Evolutionary conservation across 1,140 invertebrate genomes (phyloP), one percentile per base, ranked within the genome.

Genomic region (Centruroides sculpturatus): DNA sequence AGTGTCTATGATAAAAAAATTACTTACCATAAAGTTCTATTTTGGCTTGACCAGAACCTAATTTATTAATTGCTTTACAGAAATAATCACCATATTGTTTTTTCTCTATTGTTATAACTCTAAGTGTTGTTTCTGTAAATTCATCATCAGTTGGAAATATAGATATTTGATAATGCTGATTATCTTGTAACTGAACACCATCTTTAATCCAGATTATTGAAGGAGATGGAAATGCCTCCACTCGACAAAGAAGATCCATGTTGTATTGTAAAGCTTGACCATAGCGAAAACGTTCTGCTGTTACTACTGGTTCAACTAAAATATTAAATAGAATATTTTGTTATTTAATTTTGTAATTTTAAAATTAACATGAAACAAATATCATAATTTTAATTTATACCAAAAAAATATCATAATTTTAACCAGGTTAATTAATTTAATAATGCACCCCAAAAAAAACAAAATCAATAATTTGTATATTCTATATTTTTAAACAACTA

Each of bases 171-270:
- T 89, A 89, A 77, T 93, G 88, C 68, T 92, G 89, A 75, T 92
- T 92, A 66, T 92, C 92, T 41, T 60, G 83, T 7, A 94, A 69
- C 59, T 84, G 79, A 34, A 84, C 75, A 55, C 85, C 85, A 64
- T 91, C 86, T 72, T 92, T 92, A 6, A 87, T 71, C 91, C 91
- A 95, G 3, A 81, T 78, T 60, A 95, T 89, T 1, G 86, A 86
- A 3, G 91, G 89, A n/a, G 87, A 86, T 12, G 90, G 91, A 74
- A 92, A 95, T 0, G 90, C 89, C 73, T 92, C 88, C 5, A 95
- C 84, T 69, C 90, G 87, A 69, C 91, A 95, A 68, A 91, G 88
- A 59, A 95, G 71, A 71, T 93, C 89, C 85, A 91, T 91, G 66
- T 94, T 89, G 68, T 90, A 93, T 70, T 91, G 87, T 6, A 93